These are phyloP conservation scores for Spodoptera picta DNA, from an alignment of 2,888 invertebrate species.

Conservation along the genomic window DNA sequence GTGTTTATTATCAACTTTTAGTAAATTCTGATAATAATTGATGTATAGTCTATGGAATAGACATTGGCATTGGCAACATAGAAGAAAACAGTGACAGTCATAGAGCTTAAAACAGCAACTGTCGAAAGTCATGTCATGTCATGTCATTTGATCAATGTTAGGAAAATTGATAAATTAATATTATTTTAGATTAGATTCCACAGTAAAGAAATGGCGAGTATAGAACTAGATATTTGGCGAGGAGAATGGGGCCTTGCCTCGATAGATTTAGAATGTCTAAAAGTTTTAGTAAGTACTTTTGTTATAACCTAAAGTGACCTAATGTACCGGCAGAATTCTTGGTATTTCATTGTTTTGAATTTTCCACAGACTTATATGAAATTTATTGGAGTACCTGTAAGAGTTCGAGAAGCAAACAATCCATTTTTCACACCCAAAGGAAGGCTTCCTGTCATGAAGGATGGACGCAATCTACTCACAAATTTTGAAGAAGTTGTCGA, in stretches of 20 bases:
- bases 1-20: neutral
- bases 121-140: conserved; percentile 33
- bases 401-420: conserved; percentile 90
- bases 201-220: conserved; percentile 74
- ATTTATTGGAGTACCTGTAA: conserved; percentile 93
- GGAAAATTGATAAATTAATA: conserved; percentile 48
- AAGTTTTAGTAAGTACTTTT: conserved; percentile 91
- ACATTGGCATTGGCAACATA: neutral
- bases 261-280: conserved; percentile 94
- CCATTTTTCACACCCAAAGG: conserved; percentile 93
- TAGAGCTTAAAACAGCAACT: too few relatives aligned
- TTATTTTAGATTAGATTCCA: conserved; percentile 38
- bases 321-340: conserved; percentile 60
- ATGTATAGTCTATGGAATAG: neutral
- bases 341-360: conserved; percentile 39
- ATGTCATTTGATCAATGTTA: conserved; percentile 54
- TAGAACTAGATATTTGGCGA: conserved; percentile 93
- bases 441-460: conserved; percentile 91
- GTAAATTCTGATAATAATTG: neutral
- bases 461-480: conserved; percentile 88
- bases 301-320: conserved; percentile 53
- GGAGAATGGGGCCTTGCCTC: conserved; percentile 97
- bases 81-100: neutral
- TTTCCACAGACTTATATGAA: conserved; percentile 89
- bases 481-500: conserved; percentile 91